Base-by-base conservation (phyloP, 1,140 invertebrate genomes). In the Drosophila nigrodunni region DNA sequence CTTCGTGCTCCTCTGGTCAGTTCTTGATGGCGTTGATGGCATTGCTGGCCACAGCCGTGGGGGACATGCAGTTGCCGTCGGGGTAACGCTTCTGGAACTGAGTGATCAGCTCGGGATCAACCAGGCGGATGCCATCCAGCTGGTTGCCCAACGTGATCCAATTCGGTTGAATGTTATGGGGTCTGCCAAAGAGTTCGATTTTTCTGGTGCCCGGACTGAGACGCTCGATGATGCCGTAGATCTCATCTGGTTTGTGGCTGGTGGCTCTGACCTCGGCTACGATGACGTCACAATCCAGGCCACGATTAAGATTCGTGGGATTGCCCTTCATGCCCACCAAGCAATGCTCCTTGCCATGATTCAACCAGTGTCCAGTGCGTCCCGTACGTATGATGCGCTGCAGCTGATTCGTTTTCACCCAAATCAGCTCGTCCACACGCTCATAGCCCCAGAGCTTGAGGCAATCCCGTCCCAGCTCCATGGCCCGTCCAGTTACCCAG, bases 261-360 rank as follows among this genome's bases (percentile, higher is more conserved):
- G 98, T 99, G 4, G 98, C 98, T 55, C 98, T 93, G 0, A 99
- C 98, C 94, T 99, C 98, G 0, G 98, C 98, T 0, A 99, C 98
- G 71, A 99, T 99, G 7, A 99, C 98, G 93, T 99, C 98, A 93
- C 98, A 98, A 93, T 99, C 98, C 8, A 99, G 93, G 0, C 98
- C 98, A 41, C 97, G 94, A 93, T 99, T 99, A 11, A 99, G 94
- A 89, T 97, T 96, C 65, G 96, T 95, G 0, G 98, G 97, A 93
- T 97, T 97, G 0, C 98, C 98, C 93, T 99, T 99, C 95, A 98
- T 98, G 15, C 98, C 98, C 30, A 98, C 98, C 75, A 99, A 93
- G 93, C 98, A 99, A 91, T 99, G 98, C 92, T 99, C 98, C 93
- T 99, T 99, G 11, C 98, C 98, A 92, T 99, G 98, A 93, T 99